Evolutionary conservation across 2,888 invertebrate species (phyloP).

Genomic region (Ditula angustiorana): DNA sequence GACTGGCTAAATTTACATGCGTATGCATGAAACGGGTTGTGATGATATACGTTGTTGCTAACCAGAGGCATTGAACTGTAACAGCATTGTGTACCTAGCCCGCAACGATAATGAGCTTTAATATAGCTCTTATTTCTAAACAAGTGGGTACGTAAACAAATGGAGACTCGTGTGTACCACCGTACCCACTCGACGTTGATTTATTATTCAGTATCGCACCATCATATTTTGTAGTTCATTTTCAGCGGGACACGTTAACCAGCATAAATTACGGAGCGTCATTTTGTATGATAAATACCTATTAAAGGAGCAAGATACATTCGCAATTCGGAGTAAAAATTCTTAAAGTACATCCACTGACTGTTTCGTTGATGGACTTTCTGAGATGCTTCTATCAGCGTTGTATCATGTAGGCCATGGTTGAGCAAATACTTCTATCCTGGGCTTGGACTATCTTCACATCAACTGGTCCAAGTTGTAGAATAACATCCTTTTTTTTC

Average conservation of each 20-base stretch:
- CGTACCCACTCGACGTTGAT: not conserved
- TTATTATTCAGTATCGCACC: conserved; percentile 24
- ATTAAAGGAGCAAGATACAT: not conserved
- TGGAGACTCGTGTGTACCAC: not conserved
- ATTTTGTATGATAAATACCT: not conserved
- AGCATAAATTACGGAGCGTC: not conserved
- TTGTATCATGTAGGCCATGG: too few species aligned
- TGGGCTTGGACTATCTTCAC: too few species aligned
- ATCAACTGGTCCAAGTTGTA: too few species aligned
- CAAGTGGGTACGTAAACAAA: not conserved
- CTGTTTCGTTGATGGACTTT: too few species aligned
- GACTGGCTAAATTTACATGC: not conserved
- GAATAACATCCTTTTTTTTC: too few species aligned
- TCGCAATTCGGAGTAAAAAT: too few species aligned
- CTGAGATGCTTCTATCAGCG: too few species aligned
- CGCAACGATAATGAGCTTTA: not conserved
- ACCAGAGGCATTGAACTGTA: not conserved
- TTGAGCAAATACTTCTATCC: too few species aligned
- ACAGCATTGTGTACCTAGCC: not conserved
- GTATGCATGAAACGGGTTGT: not conserved
- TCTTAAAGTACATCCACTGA: too few species aligned
- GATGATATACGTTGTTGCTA: not conserved
- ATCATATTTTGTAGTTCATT: conserved; percentile 22
- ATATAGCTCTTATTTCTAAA: not conserved
- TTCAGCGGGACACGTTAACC: conserved; percentile 8